Evolutionary conservation across 2,888 invertebrate genomes (phyloP).

Genomic region (Drosophila limbata): DNA sequence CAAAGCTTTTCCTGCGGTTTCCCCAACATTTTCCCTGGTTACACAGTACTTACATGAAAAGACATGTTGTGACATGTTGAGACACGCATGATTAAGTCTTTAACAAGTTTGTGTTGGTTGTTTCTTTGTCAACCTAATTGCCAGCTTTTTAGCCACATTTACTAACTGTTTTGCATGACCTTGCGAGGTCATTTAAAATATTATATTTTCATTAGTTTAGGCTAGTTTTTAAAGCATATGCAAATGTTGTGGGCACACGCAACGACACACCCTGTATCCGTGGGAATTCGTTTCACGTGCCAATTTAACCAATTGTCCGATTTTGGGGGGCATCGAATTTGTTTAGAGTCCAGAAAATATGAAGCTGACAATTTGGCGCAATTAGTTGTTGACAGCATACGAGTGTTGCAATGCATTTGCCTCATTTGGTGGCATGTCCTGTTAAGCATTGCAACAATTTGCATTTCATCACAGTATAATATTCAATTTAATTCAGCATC

Average conservation of each 20-base stretch:
- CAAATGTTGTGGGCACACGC: conserved; percentile 16
- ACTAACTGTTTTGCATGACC: background rate
- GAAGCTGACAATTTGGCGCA: conserved; percentile 36
- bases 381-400: conserved; percentile 42
- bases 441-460: conserved; percentile 38
- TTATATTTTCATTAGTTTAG: background rate
- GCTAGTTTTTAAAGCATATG: background rate
- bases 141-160: background rate
- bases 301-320: conserved; percentile 17
- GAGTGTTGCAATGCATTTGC: conserved; percentile 28
- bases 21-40: conserved; percentile 3
- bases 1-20: conserved; percentile 23
- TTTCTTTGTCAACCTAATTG: conserved; percentile 10
- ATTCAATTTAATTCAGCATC: conserved; percentile 20
- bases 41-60: background rate
- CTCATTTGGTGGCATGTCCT: conserved; percentile 31
- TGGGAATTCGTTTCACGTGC: conserved; percentile 21
- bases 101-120: background rate
- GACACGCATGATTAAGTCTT: conserved; percentile 21
- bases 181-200: background rate
- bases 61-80: conserved; percentile 10
- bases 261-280: conserved; percentile 36
- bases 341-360: background rate
- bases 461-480: conserved; percentile 34
- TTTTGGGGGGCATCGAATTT: conserved; percentile 13